Evolutionary conservation across 2,113 vertebrate genomes (phyloP).

Genomic region (Engraulis encrasicolus): DNA sequence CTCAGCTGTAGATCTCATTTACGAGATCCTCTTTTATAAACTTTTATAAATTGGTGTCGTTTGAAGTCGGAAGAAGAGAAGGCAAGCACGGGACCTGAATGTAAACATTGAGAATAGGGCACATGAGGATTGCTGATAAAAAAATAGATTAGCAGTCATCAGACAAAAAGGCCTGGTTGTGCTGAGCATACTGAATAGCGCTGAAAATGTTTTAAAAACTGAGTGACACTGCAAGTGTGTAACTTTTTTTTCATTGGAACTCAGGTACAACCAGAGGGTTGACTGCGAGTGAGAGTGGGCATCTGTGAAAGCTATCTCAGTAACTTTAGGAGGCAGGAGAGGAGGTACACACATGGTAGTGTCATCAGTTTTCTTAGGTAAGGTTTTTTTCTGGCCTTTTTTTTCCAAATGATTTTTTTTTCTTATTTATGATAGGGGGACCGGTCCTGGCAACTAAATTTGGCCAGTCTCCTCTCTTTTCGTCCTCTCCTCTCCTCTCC

Average conservation of each 20-base stretch:
- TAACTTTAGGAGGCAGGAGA: constrained; percentile 37
- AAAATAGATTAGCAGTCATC: background rate
- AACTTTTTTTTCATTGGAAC: constrained; percentile 1
- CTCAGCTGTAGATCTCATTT: constrained; percentile 1
- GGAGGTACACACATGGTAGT: constrained; percentile 55
- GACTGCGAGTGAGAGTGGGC: constrained; percentile 38
- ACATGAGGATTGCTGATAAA: background rate
- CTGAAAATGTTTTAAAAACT: background rate
- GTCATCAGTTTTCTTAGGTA: constrained; percentile 49
- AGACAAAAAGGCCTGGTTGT: background rate
- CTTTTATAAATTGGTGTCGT: background rate
- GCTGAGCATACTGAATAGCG: background rate
- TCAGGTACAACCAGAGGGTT: constrained; percentile 38
- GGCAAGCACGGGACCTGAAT: background rate
- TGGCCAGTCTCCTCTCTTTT: constrained; percentile 9
- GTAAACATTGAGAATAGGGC: background rate
- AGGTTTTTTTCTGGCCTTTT: constrained; percentile 27
- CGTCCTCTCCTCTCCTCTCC: background rate
- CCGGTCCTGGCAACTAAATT: constrained; percentile 33
- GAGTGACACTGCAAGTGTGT: background rate
- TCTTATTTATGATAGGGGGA: constrained; percentile 54
- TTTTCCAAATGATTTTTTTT: constrained; percentile 44
- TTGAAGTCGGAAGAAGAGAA: background rate
- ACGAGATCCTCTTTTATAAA: constrained; percentile 12
- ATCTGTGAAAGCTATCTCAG: constrained; percentile 55